Conservation (phyloP, 2,888 invertebrate species). For the Eilema caniola region DNA sequence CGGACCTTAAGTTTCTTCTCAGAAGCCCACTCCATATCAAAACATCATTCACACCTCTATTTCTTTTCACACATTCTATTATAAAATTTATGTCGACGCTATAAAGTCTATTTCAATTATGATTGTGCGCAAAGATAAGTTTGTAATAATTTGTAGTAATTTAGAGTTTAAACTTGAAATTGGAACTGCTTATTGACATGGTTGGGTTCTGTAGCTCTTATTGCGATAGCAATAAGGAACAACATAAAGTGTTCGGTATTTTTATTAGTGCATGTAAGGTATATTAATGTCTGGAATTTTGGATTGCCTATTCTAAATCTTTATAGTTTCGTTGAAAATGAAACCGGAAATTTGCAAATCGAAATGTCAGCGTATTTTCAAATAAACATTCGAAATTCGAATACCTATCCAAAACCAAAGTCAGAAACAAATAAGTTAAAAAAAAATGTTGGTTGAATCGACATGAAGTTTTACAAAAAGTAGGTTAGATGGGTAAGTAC, state of each 20-base stretch:
- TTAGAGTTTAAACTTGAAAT: conserved; percentile 75
- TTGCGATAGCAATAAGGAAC: conserved; percentile 45
- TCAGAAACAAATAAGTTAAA: neutral
- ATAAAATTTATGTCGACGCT: conserved; percentile 35
- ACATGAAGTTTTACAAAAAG: too few species aligned
- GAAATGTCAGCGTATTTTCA: conserved; percentile 15
- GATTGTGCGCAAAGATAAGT: conserved; percentile 47
- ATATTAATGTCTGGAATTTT: conserved; percentile 30
- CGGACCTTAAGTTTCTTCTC: conserved; percentile 72
- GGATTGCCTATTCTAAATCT: conserved; percentile 33
- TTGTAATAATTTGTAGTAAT: conserved; percentile 70
- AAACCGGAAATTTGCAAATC: conserved; percentile 26
- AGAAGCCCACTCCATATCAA: conserved; percentile 68
- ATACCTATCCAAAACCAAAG: neutral
- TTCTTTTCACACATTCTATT: conserved; percentile 30
- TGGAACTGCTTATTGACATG: conserved; percentile 66
- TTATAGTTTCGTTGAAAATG: conserved; percentile 27
- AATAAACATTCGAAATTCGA: conserved; percentile 30
- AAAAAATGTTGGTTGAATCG: too few species aligned
- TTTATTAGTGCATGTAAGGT: conserved; percentile 16
- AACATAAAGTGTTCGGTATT: conserved; percentile 30
- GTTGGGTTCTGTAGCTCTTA: conserved; percentile 48
- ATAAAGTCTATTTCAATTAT: conserved; percentile 35
- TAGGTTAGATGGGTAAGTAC: too few species aligned
- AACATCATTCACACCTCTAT: conserved; percentile 56